Conservation (phyloP, 2,888 invertebrate species). For the Pseudococcus jackbeardsleyi region DNA sequence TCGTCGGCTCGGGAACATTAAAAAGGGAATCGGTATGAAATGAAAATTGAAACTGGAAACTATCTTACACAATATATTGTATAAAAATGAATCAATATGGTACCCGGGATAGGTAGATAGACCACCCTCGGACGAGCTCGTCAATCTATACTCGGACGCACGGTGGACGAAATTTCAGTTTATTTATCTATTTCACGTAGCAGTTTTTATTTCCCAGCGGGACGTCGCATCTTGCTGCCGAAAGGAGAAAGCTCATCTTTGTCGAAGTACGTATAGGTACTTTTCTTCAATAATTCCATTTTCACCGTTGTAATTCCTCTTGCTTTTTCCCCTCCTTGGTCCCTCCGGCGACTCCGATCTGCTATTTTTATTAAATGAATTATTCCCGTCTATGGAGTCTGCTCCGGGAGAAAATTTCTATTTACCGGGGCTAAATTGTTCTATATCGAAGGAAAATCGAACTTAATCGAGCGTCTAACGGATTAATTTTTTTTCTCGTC, state of each 20-base stretch:
- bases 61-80: conserved; percentile 30
- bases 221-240: not conserved
- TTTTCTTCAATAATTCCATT: conserved; percentile 22
- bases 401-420: not conserved
- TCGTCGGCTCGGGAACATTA: conserved; percentile 26
- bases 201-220: conserved; percentile 20
- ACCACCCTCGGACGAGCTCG: conserved; percentile 27
- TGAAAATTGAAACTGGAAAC: conserved; percentile 22
- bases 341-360: not conserved
- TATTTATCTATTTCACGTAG: conserved; percentile 36
- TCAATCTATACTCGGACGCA: not conserved
- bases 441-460: not conserved
- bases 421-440: not conserved
- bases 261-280: not conserved
- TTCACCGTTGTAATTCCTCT: not conserved
- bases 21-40: conserved; percentile 13
- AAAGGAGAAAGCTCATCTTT: conserved; percentile 32
- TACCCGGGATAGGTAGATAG: not conserved
- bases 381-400: conserved; percentile 7
- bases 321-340: not conserved
- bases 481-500: not conserved
- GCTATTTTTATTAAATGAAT: conserved; percentile 4
- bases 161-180: not conserved
- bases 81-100: conserved; percentile 23
- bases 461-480: not conserved